Evolutionary conservation across 1,140 invertebrate species (phyloP).

Genomic region (Gryon sp.): DNA sequence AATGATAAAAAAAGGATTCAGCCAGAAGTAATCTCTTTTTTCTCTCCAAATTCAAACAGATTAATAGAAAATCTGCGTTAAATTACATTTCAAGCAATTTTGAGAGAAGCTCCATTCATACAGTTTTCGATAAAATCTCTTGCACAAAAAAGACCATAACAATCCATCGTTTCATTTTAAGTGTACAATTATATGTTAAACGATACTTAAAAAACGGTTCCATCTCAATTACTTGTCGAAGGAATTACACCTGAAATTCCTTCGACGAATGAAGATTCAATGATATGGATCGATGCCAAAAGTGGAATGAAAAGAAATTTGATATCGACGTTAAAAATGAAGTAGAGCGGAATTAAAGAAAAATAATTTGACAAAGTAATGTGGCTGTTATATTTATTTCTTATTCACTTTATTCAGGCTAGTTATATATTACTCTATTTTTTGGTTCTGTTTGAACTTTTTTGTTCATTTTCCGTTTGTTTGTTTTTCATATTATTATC

Average conservation of each 20-base stretch:
- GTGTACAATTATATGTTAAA: conserved; percentile 34
- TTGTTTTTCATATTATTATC: too few relatives aligned
- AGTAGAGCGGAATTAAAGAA: conserved; percentile 11
- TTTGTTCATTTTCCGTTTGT: not conserved
- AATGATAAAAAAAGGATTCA: too few relatives aligned
- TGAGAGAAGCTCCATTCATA: not conserved
- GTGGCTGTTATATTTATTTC: too few relatives aligned
- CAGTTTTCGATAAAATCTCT: conserved; percentile 12
- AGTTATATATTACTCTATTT: too few relatives aligned
- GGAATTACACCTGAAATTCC: conserved; percentile 49
- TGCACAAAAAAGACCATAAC: conserved; percentile 31
- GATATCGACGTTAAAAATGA: conserved; percentile 17
- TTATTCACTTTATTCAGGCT: too few relatives aligned
- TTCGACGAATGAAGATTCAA: conserved; percentile 45
- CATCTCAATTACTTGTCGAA: conserved; percentile 51
- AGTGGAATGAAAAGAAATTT: conserved; percentile 39
- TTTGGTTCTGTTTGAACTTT: too few relatives aligned
- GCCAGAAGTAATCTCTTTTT: too few relatives aligned
- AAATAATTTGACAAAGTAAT: conserved; percentile 10
- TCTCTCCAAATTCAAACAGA: too few relatives aligned
- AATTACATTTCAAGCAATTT: not conserved
- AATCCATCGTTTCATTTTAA: conserved; percentile 19
- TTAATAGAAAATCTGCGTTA: not conserved
- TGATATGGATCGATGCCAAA: conserved; percentile 54
- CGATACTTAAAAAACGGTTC: conserved; percentile 40